Evolutionary conservation across 2,113 vertebrate genomes (phyloP), one percentile per base, ranked within the genome.

Genomic region (Megaceryle maxima): DNA sequence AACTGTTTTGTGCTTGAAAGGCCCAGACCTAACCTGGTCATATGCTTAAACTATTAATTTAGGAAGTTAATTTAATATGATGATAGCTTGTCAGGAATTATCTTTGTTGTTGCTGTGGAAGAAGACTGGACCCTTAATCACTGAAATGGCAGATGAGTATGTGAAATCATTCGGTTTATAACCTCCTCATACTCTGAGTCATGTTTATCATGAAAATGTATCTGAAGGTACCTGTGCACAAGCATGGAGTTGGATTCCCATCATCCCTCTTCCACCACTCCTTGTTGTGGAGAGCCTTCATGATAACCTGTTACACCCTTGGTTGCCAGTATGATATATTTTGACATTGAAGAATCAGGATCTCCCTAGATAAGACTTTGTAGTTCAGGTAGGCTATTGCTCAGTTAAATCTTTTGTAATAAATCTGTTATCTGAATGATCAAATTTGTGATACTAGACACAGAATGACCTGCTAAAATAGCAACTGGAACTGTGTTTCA

Each of bases 321-420:
- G 9, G 41, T 68, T 77, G 63, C 41, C 80, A 22, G 10, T 31
- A 28, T 68, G 82, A 48, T 63, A 16, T 91, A 41, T 86, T 92
- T 75, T 62, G 46, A 26, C 41, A 31, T 2, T 78, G 82, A 68
- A 91, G 43, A 11, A 2, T 15, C 62, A 89, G 33, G 17, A 72
- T 73, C 70, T 86, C n/a, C 62, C 33, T 91, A 39, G 31, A 37
- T 69, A 85, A 85, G 88, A 88, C 22, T 35, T 43, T 72, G 64
- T 89, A 60, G 62, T 82, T 95, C 33, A 70, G 16, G 59, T 83
- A 46, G 37, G 9, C 41, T 73, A 46, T 41, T 95, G 46, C 55
- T 93, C 31, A 50, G 57, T 81, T 94, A 90, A 93, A 67, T 94
- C 76, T 96, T 95, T 94, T 67, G 75, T 70, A 87, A 85, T 26